Conservation (phyloP, 2,113 vertebrate species). For the Ptyas mucosa region DNA sequence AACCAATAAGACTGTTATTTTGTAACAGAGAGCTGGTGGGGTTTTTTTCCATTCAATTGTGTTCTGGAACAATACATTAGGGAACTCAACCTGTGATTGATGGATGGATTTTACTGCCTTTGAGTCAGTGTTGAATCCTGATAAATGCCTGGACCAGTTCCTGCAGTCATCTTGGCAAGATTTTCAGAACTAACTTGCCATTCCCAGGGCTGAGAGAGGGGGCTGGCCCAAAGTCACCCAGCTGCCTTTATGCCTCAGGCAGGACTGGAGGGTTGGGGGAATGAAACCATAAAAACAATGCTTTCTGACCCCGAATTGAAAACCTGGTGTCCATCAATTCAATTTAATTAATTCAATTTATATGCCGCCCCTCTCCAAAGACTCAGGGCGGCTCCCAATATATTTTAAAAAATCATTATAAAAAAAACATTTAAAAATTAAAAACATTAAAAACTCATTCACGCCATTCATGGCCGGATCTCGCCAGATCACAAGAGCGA, state of each 20-base stretch:
- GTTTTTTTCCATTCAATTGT: too few species aligned
- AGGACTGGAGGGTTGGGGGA: background rate
- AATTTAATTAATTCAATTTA: too few species aligned
- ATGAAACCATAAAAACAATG: background rate
- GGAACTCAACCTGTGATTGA: background rate
- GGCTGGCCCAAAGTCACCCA: background rate
- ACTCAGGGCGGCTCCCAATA: too few species aligned
- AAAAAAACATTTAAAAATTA: too few species aligned
- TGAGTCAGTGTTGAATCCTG: background rate
- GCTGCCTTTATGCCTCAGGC: background rate
- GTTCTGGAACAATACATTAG: background rate
- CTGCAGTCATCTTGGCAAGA: background rate
- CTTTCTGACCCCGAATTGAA: background rate
- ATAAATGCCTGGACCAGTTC: background rate
- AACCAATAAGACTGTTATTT: background rate
- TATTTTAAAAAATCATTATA: too few species aligned
- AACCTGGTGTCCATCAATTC: background rate
- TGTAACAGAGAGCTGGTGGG: background rate
- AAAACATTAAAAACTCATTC: too few species aligned
- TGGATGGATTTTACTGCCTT: background rate
- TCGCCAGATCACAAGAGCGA: too few species aligned
- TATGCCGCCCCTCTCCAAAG: too few species aligned
- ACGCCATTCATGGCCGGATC: too few species aligned
- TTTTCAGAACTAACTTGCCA: background rate
- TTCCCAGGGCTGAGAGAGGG: background rate